phyloP scores from a whole-genome alignment of 2,888 invertebrate species.

The Lysandra coridon region DNA sequence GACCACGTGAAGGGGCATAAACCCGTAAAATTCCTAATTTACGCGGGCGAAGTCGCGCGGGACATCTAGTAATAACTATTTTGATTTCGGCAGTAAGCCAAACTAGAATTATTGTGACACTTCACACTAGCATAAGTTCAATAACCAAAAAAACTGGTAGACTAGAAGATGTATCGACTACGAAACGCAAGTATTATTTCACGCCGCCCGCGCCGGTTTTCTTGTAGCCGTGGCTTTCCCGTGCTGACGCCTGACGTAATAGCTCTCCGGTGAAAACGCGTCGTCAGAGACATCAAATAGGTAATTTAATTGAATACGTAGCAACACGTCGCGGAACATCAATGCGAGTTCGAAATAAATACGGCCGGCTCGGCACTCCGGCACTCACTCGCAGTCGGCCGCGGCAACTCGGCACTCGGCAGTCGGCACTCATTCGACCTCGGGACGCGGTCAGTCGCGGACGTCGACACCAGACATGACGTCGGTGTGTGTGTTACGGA shows the following conservation, averaged over 20 bases:
- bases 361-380: slow-evolving; percentile 32
- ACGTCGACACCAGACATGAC: slow-evolving; percentile 54
- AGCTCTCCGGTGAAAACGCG: neutral
- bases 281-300: neutral
- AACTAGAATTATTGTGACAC: no score
- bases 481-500: slow-evolving; percentile 59
- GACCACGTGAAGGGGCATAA: no score
- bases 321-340: slow-evolving; percentile 11
- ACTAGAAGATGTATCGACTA: neutral
- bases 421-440: slow-evolving; percentile 32
- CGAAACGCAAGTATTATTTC: neutral
- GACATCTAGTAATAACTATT: no score
- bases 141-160: neutral
- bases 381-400: slow-evolving; percentile 27
- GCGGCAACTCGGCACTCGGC: neutral
- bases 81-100: no score
- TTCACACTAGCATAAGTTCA: no score
- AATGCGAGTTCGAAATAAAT: slow-evolving; percentile 18
- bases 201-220: neutral
- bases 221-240: neutral
- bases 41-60: no score
- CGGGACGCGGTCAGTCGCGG: slow-evolving; percentile 37
- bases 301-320: slow-evolving; percentile 13
- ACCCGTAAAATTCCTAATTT: no score
- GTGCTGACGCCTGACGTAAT: neutral